phyloP scores from a whole-genome alignment of 2,888 invertebrate species.

The Caenorhabditis japonica region DNA sequence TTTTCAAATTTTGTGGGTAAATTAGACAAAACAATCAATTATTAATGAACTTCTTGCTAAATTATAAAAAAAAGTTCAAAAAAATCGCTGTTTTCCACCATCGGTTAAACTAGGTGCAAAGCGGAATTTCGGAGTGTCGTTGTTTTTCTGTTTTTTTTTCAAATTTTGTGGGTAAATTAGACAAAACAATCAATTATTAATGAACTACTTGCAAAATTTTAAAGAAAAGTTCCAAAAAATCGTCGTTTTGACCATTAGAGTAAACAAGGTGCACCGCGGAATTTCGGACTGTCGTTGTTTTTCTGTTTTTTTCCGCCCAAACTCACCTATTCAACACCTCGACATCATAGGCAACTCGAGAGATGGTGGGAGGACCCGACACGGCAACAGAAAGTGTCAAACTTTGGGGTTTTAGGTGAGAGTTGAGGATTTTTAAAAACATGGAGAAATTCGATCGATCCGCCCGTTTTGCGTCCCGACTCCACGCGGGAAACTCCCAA shows the following conservation, averaged over 20 bases:
- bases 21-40: background rate
- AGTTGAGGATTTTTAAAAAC: constrained; percentile 62
- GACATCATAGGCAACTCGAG: constrained; percentile 86
- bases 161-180: background rate
- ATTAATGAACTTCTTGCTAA: too few relatives aligned
- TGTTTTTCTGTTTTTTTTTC: too few relatives aligned
- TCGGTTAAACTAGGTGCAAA: too few relatives aligned
- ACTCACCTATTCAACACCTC: constrained; percentile 80
- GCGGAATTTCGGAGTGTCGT: too few relatives aligned
- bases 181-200: background rate
- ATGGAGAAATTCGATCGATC: constrained; percentile 56
- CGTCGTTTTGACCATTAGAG: too few relatives aligned
- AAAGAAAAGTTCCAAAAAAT: background rate
- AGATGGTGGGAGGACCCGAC: constrained; percentile 85
- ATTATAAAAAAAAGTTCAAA: background rate
- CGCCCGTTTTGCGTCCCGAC: constrained; percentile 56
- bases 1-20: background rate
- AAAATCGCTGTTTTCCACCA: background rate
- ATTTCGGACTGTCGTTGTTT: too few relatives aligned
- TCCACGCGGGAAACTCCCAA: constrained; percentile 76
- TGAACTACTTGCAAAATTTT: too few relatives aligned
- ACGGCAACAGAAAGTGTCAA: constrained; percentile 77
- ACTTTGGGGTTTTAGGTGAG: background rate
- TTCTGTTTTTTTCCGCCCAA: too few relatives aligned
- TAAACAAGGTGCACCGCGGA: too few relatives aligned